Conservation (phyloP, 2,888 invertebrate species). For the Dinocampus coccinellae region DNA sequence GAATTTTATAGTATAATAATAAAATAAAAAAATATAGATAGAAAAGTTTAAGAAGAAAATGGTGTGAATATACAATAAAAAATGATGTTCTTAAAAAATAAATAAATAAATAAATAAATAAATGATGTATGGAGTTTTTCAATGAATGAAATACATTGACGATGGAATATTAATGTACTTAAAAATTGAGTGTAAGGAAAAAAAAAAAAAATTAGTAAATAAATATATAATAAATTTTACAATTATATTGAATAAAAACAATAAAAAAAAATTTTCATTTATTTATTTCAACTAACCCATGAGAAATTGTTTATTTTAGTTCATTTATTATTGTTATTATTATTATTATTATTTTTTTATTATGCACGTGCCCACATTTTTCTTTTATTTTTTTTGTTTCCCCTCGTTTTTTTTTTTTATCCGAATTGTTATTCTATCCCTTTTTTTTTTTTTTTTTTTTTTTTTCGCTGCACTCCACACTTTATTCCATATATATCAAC, state of each 20-base stretch:
- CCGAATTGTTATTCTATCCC: not conserved
- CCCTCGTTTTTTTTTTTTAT: too few species aligned
- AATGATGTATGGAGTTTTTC: too few species aligned
- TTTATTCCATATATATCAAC: not conserved
- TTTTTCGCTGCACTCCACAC: not conserved
- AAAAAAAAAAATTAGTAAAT: too few species aligned
- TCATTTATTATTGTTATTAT: too few species aligned
- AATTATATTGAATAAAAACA: slow-evolving; percentile 11
- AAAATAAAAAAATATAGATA: too few species aligned
- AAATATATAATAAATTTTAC: slow-evolving; percentile 13
- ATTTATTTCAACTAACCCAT: not conserved
- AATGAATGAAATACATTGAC: slow-evolving; percentile 9
- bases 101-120: too few species aligned
- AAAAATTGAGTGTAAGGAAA: slow-evolving; percentile 6
- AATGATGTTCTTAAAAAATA: too few species aligned
- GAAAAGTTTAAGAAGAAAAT: too few species aligned
- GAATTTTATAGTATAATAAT: slow-evolving; percentile 9
- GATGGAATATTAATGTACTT: slow-evolving; percentile 2
- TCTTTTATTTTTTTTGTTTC: not conserved
- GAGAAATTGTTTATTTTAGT: not conserved
- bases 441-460: not conserved
- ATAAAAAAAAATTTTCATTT: too few species aligned
- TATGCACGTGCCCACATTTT: not conserved
- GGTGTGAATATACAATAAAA: too few species aligned
- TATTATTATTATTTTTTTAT: not conserved